Conservation (phyloP, 2,113 vertebrate species). For the Struthidea cinerea region DNA sequence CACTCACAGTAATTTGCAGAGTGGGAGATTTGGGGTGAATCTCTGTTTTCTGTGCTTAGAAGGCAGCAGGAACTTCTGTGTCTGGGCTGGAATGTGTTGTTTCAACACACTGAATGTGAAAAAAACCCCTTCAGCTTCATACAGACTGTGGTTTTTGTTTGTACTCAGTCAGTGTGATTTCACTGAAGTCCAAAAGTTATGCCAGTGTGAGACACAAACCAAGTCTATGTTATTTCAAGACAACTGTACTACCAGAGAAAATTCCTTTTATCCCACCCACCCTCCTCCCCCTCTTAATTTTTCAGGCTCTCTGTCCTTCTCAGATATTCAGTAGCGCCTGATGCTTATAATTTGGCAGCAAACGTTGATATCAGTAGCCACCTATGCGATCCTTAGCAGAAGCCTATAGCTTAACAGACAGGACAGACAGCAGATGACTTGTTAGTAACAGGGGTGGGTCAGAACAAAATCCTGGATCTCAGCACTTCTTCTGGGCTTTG, state of each 20-base stretch:
- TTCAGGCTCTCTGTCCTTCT: not conserved
- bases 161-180: slow-evolving; percentile 50
- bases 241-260: not conserved
- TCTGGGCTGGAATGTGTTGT: slow-evolving; percentile 47
- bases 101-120: slow-evolving; percentile 42
- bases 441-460: not conserved
- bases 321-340: not conserved
- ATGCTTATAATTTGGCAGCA: not conserved
- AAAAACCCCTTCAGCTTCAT: not conserved
- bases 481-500: not conserved
- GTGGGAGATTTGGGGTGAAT: not conserved
- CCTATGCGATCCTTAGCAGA: not conserved
- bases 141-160: slow-evolving; percentile 39
- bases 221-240: slow-evolving; percentile 46
- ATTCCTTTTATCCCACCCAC: not conserved
- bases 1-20: not conserved
- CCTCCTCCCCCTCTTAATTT: not conserved
- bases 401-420: not conserved
- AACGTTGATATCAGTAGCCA: not conserved
- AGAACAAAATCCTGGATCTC: slow-evolving; percentile 14
- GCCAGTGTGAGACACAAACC: slow-evolving; percentile 38
- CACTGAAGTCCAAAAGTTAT: slow-evolving; percentile 32
- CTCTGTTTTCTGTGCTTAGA: not conserved
- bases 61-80: not conserved
- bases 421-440: not conserved